These are phyloP conservation scores for Ondatra zibethicus DNA, from an alignment of 2,113 vertebrate species.

Conservation along the genomic window DNA sequence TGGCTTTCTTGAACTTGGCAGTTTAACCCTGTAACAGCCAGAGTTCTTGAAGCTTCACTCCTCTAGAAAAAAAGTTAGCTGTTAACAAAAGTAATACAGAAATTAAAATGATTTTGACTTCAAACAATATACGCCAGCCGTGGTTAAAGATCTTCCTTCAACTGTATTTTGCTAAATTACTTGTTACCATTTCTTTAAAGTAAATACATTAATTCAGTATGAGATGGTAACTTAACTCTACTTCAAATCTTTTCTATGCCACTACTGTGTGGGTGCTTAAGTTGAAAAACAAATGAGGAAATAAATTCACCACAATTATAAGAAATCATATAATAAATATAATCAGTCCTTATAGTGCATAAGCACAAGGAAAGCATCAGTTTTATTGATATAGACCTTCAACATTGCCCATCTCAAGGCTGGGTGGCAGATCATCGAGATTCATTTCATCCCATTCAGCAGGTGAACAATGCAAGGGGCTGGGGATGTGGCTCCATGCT, in stretches of 20 bases:
- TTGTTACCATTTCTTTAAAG: neutral
- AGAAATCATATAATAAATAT: neutral
- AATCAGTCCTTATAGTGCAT: neutral
- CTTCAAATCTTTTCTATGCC: neutral
- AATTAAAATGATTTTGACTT: conserved; percentile 53
- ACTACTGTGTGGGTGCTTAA: neutral
- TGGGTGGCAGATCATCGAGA: neutral
- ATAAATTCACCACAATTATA: neutral
- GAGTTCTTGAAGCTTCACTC: neutral
- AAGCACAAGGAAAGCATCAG: neutral
- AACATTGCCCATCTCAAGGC: neutral
- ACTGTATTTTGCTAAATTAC: neutral
- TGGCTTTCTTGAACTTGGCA: conserved; percentile 74
- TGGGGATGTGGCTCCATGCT: neutral
- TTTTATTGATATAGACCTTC: neutral
- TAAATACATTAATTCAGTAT: conserved; percentile 19
- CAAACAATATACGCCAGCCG: neutral
- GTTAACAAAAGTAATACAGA: neutral
- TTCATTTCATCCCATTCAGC: neutral
- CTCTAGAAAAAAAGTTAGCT: neutral
- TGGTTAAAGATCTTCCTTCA: conserved; percentile 22
- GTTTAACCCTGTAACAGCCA: conserved; percentile 81
- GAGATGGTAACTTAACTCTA: neutral
- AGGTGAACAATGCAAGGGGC: neutral
- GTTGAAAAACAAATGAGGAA: neutral